Evolutionary conservation across 2,113 vertebrate genomes (phyloP).

Genomic region (Ameiurus melas): DNA sequence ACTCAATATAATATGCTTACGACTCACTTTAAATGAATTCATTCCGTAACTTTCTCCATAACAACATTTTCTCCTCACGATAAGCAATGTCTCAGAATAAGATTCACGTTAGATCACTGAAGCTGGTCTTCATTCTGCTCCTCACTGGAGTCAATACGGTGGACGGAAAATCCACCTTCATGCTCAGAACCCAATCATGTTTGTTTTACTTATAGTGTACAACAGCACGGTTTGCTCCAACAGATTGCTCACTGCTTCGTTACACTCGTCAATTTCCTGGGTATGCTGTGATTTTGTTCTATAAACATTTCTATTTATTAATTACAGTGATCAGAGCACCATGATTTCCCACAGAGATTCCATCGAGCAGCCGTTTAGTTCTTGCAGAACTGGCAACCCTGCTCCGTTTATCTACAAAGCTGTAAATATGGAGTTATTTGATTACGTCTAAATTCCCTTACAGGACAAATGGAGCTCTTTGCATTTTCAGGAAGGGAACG

Average conservation of each 20-base stretch:
- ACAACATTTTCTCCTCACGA: background rate
- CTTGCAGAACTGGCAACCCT: background rate
- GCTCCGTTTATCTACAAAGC: background rate
- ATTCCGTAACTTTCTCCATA: background rate
- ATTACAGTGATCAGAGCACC: background rate
- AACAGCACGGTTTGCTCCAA: background rate
- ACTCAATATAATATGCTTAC: background rate
- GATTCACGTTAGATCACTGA: background rate
- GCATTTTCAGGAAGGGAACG: background rate
- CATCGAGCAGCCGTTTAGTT: background rate
- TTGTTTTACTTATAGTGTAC: background rate
- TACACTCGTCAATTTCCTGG: background rate
- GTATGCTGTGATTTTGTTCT: background rate
- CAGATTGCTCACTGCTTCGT: background rate
- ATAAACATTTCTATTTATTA: background rate
- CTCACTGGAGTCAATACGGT: background rate
- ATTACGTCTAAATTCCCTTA: conserved; percentile 15
- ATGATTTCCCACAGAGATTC: background rate
- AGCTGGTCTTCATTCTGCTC: background rate
- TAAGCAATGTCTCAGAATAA: background rate
- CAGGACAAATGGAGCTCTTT: background rate
- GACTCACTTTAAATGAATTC: background rate
- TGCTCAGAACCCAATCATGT: background rate
- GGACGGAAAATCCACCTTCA: background rate
- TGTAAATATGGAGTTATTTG: background rate